Evolutionary conservation across 1,140 invertebrate genomes (phyloP), one percentile per base, ranked within the genome.

Genomic region (Lordiphosa mommai): DNA sequence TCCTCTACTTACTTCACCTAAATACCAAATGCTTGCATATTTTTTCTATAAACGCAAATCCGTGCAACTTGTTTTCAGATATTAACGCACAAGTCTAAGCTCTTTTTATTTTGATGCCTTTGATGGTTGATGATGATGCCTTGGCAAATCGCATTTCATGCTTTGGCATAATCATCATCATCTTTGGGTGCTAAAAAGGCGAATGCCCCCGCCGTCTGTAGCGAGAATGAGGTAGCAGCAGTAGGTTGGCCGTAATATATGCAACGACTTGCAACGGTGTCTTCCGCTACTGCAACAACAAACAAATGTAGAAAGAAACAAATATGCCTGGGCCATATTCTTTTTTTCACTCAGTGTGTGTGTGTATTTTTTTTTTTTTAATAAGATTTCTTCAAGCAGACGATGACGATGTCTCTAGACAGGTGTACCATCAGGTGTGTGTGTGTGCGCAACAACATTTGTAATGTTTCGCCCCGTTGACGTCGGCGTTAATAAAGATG

Each of bases 391-490:
- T 76, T 84, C 55, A 68, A 84, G 71, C 71, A 80, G 63, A 79
- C 59, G 73, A 65, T 67, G 73, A 72, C 73, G 68, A 80, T 58
- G 76, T 82, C 77, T 82, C 57, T 84, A 84, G 76, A 80, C 77
- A 82, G 61, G 66, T 73, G 65, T 60, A 69, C 64, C 53, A 27
- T 27, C 23, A 68, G 52, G 44, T 59, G 56, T 56, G 40, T 59
- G 51, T 32, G 59, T 64, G 51, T 60, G 49, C 57, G 27, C 32
- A 16, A 74, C 63, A 72, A 72, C 74, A 79, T 80, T 71, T 84
- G 71, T 80, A 84, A 80, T 82, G 76, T 80, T 84, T 80, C 76
- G 76, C 76, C 71, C 72, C 76, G 76, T 76, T 80, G 71, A 82
- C 71, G 76, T 76, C 61, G 76, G 67, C 69, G 76, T 80, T 80